These are phyloP conservation scores for Sitta europaea DNA, from an alignment of 2,113 vertebrate species.

Conservation along the genomic window DNA sequence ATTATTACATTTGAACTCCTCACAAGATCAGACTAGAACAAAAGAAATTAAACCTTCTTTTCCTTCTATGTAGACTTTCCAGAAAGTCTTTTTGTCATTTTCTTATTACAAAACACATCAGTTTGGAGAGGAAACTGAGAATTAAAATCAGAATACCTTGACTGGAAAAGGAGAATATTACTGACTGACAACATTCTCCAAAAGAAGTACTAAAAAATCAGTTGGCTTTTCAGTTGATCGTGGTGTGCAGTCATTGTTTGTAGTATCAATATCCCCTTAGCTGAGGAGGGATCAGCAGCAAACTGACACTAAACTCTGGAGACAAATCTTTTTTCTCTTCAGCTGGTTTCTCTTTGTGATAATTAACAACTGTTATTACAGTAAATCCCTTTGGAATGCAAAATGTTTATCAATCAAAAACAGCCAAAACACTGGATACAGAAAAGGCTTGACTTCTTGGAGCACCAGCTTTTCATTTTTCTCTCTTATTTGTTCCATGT, in stretches of 20 bases:
- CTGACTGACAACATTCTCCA: neutral
- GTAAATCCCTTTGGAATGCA: neutral
- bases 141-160: neutral
- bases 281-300: neutral
- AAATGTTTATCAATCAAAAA: neutral
- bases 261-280: neutral
- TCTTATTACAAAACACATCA: neutral
- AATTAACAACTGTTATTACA: neutral
- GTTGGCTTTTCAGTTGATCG: neutral
- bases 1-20: neutral
- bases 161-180: neutral
- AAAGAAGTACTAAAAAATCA: neutral
- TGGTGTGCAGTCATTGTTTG: neutral
- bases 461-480: neutral
- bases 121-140: neutral
- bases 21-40: neutral
- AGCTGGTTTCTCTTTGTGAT: neutral
- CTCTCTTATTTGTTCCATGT: neutral
- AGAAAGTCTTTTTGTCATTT: neutral
- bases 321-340: neutral
- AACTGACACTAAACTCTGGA: neutral
- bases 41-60: neutral
- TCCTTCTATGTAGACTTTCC: neutral
- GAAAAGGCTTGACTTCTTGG: neutral
- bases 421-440: neutral